Evolutionary conservation across 2,797 vertebrate genomes (phyloP).

Genomic region (Sebastes cheni): DNA sequence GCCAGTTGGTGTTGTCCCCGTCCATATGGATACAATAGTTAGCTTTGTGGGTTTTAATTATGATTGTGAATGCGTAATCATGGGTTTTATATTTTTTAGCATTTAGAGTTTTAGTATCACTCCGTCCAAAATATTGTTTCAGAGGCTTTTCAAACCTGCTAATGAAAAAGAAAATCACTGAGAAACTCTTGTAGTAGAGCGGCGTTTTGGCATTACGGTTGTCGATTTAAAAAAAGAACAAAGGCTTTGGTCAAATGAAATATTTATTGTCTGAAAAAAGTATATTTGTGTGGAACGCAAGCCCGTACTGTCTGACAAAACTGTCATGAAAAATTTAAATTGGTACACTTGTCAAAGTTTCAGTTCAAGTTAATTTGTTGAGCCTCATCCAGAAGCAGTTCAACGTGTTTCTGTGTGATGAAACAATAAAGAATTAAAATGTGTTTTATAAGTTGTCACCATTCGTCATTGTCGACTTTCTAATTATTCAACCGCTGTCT

Average conservation of each 20-base stretch:
- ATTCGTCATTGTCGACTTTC: not conserved
- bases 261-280: not conserved
- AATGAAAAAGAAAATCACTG: not conserved
- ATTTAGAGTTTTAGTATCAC: not conserved
- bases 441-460: not conserved
- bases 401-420: not conserved
- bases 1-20: slow-evolving; percentile 23
- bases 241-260: not conserved
- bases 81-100: not conserved
- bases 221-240: not conserved
- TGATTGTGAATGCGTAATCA: not conserved
- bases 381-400: not conserved
- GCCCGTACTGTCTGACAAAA: not conserved
- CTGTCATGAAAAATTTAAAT: too few relatives aligned
- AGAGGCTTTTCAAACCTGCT: not conserved
- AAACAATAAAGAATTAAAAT: not conserved
- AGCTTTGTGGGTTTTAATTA: slow-evolving; percentile 37
- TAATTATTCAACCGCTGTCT: not conserved
- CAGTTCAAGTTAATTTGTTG: not conserved
- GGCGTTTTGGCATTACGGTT: not conserved
- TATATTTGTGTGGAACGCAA: not conserved
- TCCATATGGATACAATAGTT: not conserved
- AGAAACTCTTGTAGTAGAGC: not conserved
- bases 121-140: slow-evolving; percentile 4
- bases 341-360: too few relatives aligned